These are phyloP conservation scores for Teleopsis dalmanni DNA, from an alignment of 1,140 invertebrate genomes.

Conservation along the genomic window DNA sequence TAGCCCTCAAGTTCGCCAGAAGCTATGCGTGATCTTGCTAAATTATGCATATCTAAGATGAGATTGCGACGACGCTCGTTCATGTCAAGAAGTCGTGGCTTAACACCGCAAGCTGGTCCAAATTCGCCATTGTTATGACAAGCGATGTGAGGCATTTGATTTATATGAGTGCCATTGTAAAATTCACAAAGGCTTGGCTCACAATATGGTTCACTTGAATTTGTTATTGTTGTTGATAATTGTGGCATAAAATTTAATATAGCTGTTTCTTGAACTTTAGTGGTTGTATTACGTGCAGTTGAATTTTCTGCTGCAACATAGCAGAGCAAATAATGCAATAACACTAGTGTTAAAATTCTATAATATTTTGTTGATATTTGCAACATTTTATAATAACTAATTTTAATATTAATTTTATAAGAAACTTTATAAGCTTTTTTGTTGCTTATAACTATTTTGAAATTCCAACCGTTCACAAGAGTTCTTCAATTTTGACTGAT, in stretches of 20 bases:
- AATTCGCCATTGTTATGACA: slow-evolving; percentile 31
- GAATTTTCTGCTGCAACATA: no score
- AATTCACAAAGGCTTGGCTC: slow-evolving; percentile 20
- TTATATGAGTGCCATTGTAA: slow-evolving; percentile 31
- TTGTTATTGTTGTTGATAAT: slow-evolving; percentile 1
- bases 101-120: slow-evolving; percentile 17
- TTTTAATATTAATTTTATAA: no score
- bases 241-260: neutral
- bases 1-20: slow-evolving; percentile 26
- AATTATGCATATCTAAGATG: slow-evolving; percentile 35
- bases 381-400: no score
- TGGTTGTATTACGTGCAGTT: no score
- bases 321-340: no score
- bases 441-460: no score
- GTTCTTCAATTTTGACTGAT: no score
- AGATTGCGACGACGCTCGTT: slow-evolving; percentile 28
- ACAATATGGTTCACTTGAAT: slow-evolving; percentile 17
- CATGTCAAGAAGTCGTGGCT: slow-evolving; percentile 32
- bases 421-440: no score
- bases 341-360: no score
- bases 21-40: slow-evolving; percentile 30
- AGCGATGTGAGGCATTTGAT: slow-evolving; percentile 23
- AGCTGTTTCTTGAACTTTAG: neutral
- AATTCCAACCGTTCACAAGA: no score
- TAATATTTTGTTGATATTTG: no score